Evolutionary conservation across 2,113 vertebrate species (phyloP), one percentile per base, ranked within the genome.

Genomic region (Megaceryle maxima): DNA sequence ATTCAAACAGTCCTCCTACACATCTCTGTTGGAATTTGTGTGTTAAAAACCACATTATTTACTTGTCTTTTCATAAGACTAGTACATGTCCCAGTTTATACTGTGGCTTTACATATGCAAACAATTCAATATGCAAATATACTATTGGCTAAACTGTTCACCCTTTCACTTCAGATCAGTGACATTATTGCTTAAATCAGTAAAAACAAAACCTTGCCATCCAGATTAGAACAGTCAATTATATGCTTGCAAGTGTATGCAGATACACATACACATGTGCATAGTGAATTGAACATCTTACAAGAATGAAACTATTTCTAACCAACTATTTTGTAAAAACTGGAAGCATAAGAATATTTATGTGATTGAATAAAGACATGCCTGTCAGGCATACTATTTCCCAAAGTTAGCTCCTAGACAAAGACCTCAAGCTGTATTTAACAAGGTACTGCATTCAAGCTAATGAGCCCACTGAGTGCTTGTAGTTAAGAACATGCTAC

Each of bases 241-340:
- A n/a, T 39, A 35, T 13, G 8, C 5, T 22, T 87, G 22, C 35
- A 83, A 18, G 37, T 5, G 1, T 44, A 5, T 7, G 13, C 11
- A 68, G 18, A 48, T 21, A 35, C 6, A 28, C 10, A 31, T 8
- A 31, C 0, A 2, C 13, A 25, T 5, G 9, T 16, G 6, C 15
- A 19, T 13, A 59, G 6, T 2, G 13, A 63, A 68, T 17, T 1
- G 88, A 72, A 75, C 55, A 46, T 46, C 81, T 82, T 31, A 67
- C 17, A 55, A 46, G 16, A 90, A 41, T 17, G 1, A 33, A 80
- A 22, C 11, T 29, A 46, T 46, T 68, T 77, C 51, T 51, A 46
- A 66, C 6, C 24, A 72, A 41, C 4, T 26, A 16, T 29, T 70
- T 88, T 55, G 13, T 22, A 66, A 48, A 84, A 75, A 26, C 4